Conservation (phyloP, 2,797 vertebrate genomes). For the Knipowitschia caucasica region DNA sequence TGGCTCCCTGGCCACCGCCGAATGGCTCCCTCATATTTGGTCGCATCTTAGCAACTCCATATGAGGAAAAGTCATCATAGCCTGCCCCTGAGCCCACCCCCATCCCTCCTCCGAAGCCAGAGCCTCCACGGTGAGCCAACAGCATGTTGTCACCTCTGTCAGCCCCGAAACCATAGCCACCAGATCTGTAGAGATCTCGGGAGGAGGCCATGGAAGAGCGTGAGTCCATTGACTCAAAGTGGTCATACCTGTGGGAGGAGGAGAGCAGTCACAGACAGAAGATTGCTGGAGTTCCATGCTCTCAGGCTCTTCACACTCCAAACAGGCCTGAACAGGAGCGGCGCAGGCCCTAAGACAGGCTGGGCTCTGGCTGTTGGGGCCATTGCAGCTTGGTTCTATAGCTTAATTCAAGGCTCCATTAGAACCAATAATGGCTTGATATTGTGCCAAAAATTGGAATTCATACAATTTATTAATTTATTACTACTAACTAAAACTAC, state of each 20-base stretch:
- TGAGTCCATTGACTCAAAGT: conserved; percentile 90
- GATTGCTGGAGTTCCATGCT: conserved; percentile 61
- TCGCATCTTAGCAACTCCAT: conserved; percentile 82
- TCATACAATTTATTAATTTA: conserved; percentile 40
- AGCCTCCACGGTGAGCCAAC: conserved; percentile 77
- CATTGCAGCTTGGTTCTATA: background rate
- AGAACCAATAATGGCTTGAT: background rate
- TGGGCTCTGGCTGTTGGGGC: background rate
- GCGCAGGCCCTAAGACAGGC: too few relatives aligned
- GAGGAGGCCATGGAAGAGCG: conserved; percentile 82
- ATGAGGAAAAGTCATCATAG: conserved; percentile 77
- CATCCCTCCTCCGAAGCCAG: conserved; percentile 77
- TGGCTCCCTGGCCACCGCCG: conserved; percentile 66
- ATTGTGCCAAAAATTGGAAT: background rate
- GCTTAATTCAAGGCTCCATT: background rate
- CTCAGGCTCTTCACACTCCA: conserved; percentile 46
- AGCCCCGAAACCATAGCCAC: conserved; percentile 86
- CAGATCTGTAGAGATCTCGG: conserved; percentile 88
- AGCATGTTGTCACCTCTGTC: conserved; percentile 80
- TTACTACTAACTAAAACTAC: too few relatives aligned
- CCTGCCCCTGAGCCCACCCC: conserved; percentile 73
- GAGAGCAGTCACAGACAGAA: conserved; percentile 67
- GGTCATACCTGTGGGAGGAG: conserved; percentile 87
- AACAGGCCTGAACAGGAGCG: too few relatives aligned
- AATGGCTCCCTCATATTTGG: conserved; percentile 82